These are phyloP conservation scores for Mesochorus sp. DNA, from an alignment of 2,888 invertebrate species.

Conservation along the genomic window DNA sequence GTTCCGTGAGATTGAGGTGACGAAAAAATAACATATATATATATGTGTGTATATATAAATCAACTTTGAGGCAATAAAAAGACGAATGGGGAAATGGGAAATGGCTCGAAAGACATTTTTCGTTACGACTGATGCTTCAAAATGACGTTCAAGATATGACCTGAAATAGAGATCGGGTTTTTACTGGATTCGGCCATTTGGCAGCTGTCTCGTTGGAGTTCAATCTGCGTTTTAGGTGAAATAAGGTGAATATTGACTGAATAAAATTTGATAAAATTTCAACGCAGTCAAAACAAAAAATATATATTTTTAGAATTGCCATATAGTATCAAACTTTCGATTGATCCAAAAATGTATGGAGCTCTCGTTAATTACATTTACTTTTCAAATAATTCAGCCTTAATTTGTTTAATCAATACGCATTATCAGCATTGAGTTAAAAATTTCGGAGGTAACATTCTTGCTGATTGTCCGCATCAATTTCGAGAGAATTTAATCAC, in stretches of 20 bases:
- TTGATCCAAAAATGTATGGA: no score
- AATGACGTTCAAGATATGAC: not conserved
- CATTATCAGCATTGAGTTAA: no score
- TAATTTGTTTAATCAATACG: no score
- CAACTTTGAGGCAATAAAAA: slow-evolving; percentile 12
- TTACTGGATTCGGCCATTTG: not conserved
- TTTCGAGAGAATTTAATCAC: not conserved
- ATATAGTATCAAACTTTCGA: no score
- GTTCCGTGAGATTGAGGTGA: slow-evolving; percentile 17
- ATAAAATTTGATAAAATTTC: no score
- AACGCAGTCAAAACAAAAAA: no score
- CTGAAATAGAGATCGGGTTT: not conserved
- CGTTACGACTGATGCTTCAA: slow-evolving; percentile 5
- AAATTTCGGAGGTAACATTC: no score
- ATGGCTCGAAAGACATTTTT: slow-evolving; percentile 14
- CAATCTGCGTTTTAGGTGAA: not conserved
- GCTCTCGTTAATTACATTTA: no score
- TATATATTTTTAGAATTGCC: no score
- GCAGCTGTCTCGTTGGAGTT: not conserved
- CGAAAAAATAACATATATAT: no score
- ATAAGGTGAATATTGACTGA: slow-evolving; percentile 2
- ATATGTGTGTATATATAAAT: not conserved
- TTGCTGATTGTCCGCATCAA: no score
- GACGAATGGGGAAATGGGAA: slow-evolving; percentile 24
- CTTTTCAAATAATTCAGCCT: no score